Evolutionary conservation across 2,888 invertebrate genomes (phyloP), one percentile per base, ranked within the genome.

Genomic region (Onthophagus sagittarius): DNA sequence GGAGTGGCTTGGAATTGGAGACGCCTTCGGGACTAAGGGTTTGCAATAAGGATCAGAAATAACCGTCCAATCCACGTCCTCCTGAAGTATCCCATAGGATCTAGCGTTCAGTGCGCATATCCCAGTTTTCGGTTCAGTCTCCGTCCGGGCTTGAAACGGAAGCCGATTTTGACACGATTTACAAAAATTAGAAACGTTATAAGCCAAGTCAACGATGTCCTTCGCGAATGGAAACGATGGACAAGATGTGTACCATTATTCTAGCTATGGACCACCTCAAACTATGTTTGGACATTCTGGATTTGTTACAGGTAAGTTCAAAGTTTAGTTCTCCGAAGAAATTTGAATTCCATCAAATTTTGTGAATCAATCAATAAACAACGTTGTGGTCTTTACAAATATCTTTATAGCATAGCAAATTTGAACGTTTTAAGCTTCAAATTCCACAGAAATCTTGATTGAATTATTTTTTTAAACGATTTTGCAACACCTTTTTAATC

Each of bases 231-330:
- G 81, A 11, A 80, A 78, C 72, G 81, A 83, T 75, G 79, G 80
- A 53, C 82, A 82, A 75, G 84, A 83, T 75, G 79, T 81, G 71
- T 83, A 81, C 75, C 84, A 84, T 72, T 83, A 82, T 75, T 76
- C 80, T 13, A 53, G 11, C 39, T 84, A 83, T 77, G 79, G 81
- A 71, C 76, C 79, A 65, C 81, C 78, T 62, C 81, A 82, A 73
- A 77, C 77, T 32, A 77, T 76, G 67, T 83, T 82, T 74, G 77
- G 77, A 53, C 82, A 83, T 74, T 71, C 73, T 2, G 39, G 39
- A 53, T 83, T 81, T 74, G 78, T 83, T 71, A 82, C 82, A 80
- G 83, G 83, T 83, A 72, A 75, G 73, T 69, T n/a, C n/a, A 82
- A 82, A 80, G 83, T 83, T 83, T 71, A 75, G 73, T 23, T 23